Base-by-base conservation (phyloP, 2,797 vertebrate genomes). In the Sandelia bainsii region DNA sequence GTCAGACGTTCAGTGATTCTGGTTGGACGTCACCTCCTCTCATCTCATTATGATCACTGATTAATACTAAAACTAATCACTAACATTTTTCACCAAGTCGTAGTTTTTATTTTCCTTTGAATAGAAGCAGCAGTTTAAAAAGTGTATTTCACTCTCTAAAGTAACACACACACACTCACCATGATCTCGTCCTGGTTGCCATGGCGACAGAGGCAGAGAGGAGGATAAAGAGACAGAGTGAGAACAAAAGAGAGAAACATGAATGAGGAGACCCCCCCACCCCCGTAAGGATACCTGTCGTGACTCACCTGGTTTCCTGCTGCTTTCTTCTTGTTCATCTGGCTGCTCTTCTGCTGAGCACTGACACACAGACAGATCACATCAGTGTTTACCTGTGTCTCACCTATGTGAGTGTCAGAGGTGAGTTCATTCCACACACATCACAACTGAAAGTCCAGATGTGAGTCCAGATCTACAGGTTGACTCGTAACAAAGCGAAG, bases 181-280 rank as follows among this genome's bases (percentile, higher is more conserved):
- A 98, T 96, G 94, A 98, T 98, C 93, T 98, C 97, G 90, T 98
- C 97, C 97, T 98, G 94, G 94, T 96, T 95, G 94, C 94, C 95
- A 90, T 90, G 93, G 94, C 94, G 95, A 95, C 93, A 94, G 64
- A 91, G 87, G 71, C 91, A 95, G 89, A 93, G 90, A 95, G 63
- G 82, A 63, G 73, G 63, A 79, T 50, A 53, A 58, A 76, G 61
- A 74, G 53, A 72, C 23, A 27, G 20, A 39, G 58, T 42, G 49
- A 54, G 45, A 53, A 40, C 50, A 68, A 34, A 49, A 19, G 40
- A 52, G 22, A 61, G 48, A 6, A 46, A 57, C 16, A 1, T 68
- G 49, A 76, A 75, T 19, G 48, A 74, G 39, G 4, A 48, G 17
- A 3, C 3, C 20, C 27, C 27, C 23, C 54, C 17, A 37, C 16